Evolutionary conservation across 2,888 invertebrate species (phyloP).

Genomic region (Saturnia japonica): DNA sequence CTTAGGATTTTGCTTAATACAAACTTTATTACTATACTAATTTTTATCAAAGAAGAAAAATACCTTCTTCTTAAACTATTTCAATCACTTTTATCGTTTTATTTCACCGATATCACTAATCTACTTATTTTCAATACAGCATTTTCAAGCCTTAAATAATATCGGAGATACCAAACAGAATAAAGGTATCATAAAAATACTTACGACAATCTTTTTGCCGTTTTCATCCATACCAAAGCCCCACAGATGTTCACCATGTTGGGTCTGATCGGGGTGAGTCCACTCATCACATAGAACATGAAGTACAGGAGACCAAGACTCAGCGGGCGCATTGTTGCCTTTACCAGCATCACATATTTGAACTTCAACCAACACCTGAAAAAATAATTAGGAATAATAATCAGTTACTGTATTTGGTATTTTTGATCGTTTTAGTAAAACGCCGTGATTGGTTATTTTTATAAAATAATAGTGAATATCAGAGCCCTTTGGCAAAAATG

Average conservation of each 20-base stretch:
- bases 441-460: not conserved
- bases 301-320: constrained; percentile 73
- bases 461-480: not conserved
- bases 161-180: not conserved
- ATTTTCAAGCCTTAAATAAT: not conserved
- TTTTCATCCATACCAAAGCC: constrained; percentile 69
- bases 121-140: too few relatives aligned
- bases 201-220: constrained; percentile 69
- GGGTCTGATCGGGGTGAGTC: constrained; percentile 73
- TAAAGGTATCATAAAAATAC: constrained; percentile 26
- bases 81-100: too few relatives aligned
- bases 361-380: constrained; percentile 57
- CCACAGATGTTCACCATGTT: constrained; percentile 80
- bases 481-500: too few relatives aligned
- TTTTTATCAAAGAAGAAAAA: too few relatives aligned
- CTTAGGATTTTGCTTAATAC: too few relatives aligned
- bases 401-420: not conserved
- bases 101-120: too few relatives aligned
- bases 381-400: constrained; percentile 22
- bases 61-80: too few relatives aligned
- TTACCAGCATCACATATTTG: constrained; percentile 70
- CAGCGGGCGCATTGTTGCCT: constrained; percentile 77
- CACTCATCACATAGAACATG: constrained; percentile 76
- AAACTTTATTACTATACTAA: too few relatives aligned
- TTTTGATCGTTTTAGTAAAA: not conserved